Evolutionary conservation across 2,797 vertebrate species (phyloP), one percentile per base, ranked within the genome.

Genomic region (Rallus crepitans): DNA sequence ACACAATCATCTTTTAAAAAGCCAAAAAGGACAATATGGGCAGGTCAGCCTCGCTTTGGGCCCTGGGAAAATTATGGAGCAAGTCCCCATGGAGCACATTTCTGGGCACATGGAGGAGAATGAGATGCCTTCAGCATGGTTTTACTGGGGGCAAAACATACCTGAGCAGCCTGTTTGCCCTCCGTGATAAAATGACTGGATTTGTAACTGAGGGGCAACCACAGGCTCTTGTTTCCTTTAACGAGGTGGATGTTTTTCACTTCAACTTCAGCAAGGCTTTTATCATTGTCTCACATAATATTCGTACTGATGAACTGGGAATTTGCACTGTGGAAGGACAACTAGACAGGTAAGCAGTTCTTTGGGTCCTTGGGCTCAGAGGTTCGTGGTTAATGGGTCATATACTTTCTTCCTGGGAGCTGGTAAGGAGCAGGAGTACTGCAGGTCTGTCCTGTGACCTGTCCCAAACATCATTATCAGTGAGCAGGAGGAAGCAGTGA

Each of bases 401-500:
- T 6, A 2, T 0, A 14, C 48, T 19, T 60, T 72, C 15, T 21
- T 69, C 12, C 53, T 21, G 69, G 65, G 57, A 50, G 65, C 52
- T 63, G 65, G 15, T 20, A 20, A 3, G 0, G 11, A 55, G 40
- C 0, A 42, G 2, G 20, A 23, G 45, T 2, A 0, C 25, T 45
- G 40, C 25, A 15, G 47, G 24, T 30, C 39, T 76, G 45, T 28
- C 48, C 84, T 33, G 42, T 28, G 12, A 17, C 42, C 25, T 25
- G 21, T 59, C n/a, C 82, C 18, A 23, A 59, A 18, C 42, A 21
- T 7, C 25, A 0, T 14, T 3, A 8, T 7, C n/a, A 9, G 33
- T 10, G 55, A 28, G 27, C 37, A 40, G 69, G 4, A 52, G 56
- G 31, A 56, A 9, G 50, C 2, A 33, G 13, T 27, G 52, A 20